These are phyloP conservation scores for Spondyliosoma cantharus DNA, from an alignment of 2,797 vertebrate species.

Conservation along the genomic window DNA sequence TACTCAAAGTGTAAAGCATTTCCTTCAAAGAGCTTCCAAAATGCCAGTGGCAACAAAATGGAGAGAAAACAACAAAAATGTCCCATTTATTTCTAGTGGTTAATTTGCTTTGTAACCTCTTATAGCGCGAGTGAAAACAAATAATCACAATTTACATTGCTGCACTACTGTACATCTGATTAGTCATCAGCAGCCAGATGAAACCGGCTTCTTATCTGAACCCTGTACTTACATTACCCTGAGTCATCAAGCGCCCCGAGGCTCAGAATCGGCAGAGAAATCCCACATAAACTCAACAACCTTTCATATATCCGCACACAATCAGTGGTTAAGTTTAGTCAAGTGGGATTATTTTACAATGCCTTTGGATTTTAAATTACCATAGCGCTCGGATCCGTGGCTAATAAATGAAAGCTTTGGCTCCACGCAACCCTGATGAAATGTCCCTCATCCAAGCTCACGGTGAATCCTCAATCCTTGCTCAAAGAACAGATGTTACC, in stretches of 20 bases:
- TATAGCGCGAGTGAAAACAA: not conserved
- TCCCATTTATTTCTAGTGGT: constrained; percentile 4
- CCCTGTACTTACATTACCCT: constrained; percentile 27
- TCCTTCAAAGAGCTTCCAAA: constrained; percentile 41
- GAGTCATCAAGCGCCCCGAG: constrained; percentile 40
- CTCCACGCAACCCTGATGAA: constrained; percentile 52
- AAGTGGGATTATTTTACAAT: constrained; percentile 48
- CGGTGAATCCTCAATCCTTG: not conserved
- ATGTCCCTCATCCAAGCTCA: constrained; percentile 31
- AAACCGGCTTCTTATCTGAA: constrained; percentile 28
- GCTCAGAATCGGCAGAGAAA: constrained; percentile 30
- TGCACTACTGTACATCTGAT: constrained; percentile 24
- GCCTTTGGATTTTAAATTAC: constrained; percentile 33
- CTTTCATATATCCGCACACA: constrained; percentile 30
- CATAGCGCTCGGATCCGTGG: constrained; percentile 32
- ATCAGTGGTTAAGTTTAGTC: constrained; percentile 15
- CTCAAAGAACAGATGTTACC: constrained; percentile 25
- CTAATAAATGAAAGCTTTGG: constrained; percentile 39
- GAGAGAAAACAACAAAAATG: constrained; percentile 5
- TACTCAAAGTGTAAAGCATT: constrained; percentile 26
- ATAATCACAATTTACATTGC: constrained; percentile 1
- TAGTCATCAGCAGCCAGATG: constrained; percentile 27
- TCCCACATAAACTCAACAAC: constrained; percentile 38
- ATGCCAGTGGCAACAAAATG: constrained; percentile 9
- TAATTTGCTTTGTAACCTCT: not conserved